Base-by-base conservation (phyloP, 2,113 vertebrate genomes). In the Phylloscopus trochilus region DNA sequence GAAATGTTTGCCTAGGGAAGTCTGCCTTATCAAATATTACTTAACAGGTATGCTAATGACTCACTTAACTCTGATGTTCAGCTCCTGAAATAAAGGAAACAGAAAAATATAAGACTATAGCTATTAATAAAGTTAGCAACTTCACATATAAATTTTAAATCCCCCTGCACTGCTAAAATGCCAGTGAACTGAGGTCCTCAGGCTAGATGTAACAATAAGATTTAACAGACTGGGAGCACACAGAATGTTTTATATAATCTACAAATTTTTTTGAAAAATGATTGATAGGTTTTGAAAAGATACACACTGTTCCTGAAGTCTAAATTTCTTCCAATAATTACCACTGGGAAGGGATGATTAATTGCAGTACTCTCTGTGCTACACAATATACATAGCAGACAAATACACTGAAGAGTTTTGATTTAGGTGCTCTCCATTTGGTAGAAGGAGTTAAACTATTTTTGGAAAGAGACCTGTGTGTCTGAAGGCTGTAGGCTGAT, bases 381-480 rank as follows among this genome's bases (percentile, higher is more conserved):
- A 39, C 75, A 78, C 0, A 9, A 81, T 87, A 73, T 87, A 92
- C 49, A 60, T 92, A 90, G 86, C 90, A 96, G 93, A 87, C 86
- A 94, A 88, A 93, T 86, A 95, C 70, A 75, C 60, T 86, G 49
- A 80, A 68, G 59, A 80, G 80, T 93, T 96, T 87, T 96, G 68
- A 95, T 95, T 89, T 94, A 80, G 63, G 46, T 95, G 62, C 76
- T 94, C 93, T 95, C 62, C 58, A 72, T 92, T 90, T 94, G 75
- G 76, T 89, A 89, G 82, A 96, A 89, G 86, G 64, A 86, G 68
- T 90, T 90, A 83, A 80, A 17, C 80, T 95, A 92, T 96, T 94
- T 96, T 96, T 95, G 86, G 92, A 95, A 94, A 85, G 47, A 92
- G 44, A 96, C 74, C 89, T 93, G 75, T 83, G 74, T 67, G 72